A percentile compares a stretch with the other conserved stretches of the same genome.
Conservation (phyloP, 2,888 invertebrate species). For the Drosophila kuntzei region DNA sequence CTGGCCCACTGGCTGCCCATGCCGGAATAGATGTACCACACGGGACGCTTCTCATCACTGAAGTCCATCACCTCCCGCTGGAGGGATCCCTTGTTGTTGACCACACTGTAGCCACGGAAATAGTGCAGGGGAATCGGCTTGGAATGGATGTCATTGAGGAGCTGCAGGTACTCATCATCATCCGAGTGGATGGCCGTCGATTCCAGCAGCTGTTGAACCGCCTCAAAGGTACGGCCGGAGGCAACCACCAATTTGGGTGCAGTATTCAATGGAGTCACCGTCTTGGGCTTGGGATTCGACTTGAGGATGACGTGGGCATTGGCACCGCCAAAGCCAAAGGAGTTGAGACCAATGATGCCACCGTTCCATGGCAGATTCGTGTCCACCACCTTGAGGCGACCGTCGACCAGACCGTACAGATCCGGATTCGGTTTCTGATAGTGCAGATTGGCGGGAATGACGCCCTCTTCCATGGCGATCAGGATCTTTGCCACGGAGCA, state of each 20-base stretch:
- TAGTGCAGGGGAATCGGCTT: slow-evolving; percentile 91
- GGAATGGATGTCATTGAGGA: slow-evolving; percentile 91
- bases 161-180: slow-evolving; percentile 91
- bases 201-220: slow-evolving; percentile 89
- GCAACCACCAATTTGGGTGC: slow-evolving; percentile 90
- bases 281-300: slow-evolving; percentile 90
- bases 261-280: slow-evolving; percentile 87
- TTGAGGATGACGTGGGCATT: slow-evolving; percentile 96
- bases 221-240: slow-evolving; percentile 94
- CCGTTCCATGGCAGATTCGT: slow-evolving; percentile 94
- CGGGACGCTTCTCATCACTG: slow-evolving; percentile 89
- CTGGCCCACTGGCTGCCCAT: slow-evolving; percentile 99
- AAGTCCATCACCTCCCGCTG: slow-evolving; percentile 86
- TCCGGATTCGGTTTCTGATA: slow-evolving; percentile 94
- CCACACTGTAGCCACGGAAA: slow-evolving; percentile 92
- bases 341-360: slow-evolving; percentile 96
- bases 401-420: slow-evolving; percentile 95
- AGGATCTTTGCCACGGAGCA: slow-evolving; percentile 96
- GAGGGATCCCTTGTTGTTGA: slow-evolving; percentile 86
- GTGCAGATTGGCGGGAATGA: slow-evolving; percentile 96
- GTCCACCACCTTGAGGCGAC: slow-evolving; percentile 95
- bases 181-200: slow-evolving; percentile 87
- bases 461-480: slow-evolving; percentile 95
- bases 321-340: slow-evolving; percentile 99
- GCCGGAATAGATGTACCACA: slow-evolving; percentile 98